phyloP scores from a whole-genome alignment of 2,113 vertebrate genomes.

The Semicossyphus pulcher region DNA sequence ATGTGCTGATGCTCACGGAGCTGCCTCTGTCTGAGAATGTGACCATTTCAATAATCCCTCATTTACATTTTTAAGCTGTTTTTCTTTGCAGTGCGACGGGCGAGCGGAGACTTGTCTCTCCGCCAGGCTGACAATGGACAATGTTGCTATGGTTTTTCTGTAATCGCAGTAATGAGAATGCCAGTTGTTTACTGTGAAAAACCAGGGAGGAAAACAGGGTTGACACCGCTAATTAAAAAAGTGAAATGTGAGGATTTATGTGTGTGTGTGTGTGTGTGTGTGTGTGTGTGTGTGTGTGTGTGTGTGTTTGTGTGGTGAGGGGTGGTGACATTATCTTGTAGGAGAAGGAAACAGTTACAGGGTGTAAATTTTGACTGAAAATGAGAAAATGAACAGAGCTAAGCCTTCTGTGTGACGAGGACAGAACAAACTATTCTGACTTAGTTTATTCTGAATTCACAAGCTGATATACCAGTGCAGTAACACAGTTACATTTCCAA shows the following conservation, averaged over 20 bases:
- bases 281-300: not conserved
- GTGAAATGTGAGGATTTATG: not conserved
- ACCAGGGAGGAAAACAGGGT: conserved; percentile 17
- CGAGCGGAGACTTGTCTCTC: conserved; percentile 50
- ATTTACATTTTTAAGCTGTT: conserved; percentile 72
- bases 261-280: conserved; percentile 3
- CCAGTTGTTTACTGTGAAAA: conserved; percentile 45
- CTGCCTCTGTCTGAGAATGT: conserved; percentile 66
- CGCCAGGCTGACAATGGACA: conserved; percentile 47
- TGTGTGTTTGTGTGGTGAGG: not conserved
- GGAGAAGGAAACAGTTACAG: not conserved
- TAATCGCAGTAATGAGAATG: conserved; percentile 52
- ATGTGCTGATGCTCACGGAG: conserved; percentile 65
- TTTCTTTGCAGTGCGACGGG: conserved; percentile 53
- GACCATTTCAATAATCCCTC: conserved; percentile 64
- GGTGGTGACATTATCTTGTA: conserved; percentile 8
- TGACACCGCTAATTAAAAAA: conserved; percentile 49
- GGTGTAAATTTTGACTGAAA: not conserved
- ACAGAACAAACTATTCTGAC: conserved; percentile 12
- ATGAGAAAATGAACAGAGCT: not conserved
- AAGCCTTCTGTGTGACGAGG: conserved; percentile 9
- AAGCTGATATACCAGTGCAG: not conserved
- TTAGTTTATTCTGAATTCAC: not conserved
- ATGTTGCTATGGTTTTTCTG: conserved; percentile 57
- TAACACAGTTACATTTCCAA: not conserved